These are phyloP conservation scores for Zaprionus lineosus DNA, from an alignment of 2,888 invertebrate genomes.

Conservation along the genomic window DNA sequence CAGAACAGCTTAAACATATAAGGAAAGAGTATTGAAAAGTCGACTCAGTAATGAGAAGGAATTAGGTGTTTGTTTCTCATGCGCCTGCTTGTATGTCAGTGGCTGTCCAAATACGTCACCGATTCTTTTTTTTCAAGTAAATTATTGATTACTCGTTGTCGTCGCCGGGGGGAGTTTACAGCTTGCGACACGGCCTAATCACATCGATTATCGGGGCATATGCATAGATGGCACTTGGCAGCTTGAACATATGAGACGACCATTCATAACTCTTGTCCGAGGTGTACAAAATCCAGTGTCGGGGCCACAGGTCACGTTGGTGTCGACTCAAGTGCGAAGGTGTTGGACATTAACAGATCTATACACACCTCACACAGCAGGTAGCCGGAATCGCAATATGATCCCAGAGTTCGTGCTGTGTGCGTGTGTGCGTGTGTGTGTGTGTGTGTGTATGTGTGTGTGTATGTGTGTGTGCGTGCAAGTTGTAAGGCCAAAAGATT, in stretches of 20 bases:
- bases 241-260: slow-evolving; percentile 40
- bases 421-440: too few species aligned
- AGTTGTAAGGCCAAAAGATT: too few species aligned
- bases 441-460: not conserved
- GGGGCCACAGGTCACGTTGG: slow-evolving; percentile 72
- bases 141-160: slow-evolving; percentile 73
- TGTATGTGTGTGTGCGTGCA: slow-evolving; percentile 12
- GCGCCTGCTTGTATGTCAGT: slow-evolving; percentile 61
- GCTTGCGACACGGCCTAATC: slow-evolving; percentile 70
- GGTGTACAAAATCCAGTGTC: slow-evolving; percentile 54
- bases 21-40: slow-evolving; percentile 36
- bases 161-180: slow-evolving; percentile 56
- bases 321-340: slow-evolving; percentile 58
- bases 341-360: slow-evolving; percentile 74
- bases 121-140: slow-evolving; percentile 30
- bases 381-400: slow-evolving; percentile 3
- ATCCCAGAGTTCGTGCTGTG: slow-evolving; percentile 21
- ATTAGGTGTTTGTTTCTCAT: slow-evolving; percentile 33
- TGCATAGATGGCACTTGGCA: slow-evolving; percentile 58
- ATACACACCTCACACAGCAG: slow-evolving; percentile 66
- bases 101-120: slow-evolving; percentile 72
- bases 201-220: slow-evolving; percentile 69
- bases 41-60: not conserved
- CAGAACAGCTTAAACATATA: too few species aligned
- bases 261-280: slow-evolving; percentile 43